Evolutionary conservation across 2,797 vertebrate genomes (phyloP).

Genomic region (Myotis myotis): DNA sequence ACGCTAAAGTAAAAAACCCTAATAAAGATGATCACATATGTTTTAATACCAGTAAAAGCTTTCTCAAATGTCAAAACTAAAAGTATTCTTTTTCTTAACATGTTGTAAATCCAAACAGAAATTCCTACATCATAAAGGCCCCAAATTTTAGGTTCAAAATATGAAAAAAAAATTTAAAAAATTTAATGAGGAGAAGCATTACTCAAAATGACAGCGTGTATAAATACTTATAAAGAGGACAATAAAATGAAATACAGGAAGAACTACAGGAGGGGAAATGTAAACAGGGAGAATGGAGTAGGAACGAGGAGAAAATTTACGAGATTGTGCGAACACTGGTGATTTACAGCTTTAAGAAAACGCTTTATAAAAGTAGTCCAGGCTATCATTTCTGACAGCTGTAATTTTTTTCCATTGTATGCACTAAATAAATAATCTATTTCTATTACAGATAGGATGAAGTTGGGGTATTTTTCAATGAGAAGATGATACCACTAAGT

Average conservation of each 20-base stretch:
- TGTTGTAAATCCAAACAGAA: slow-evolving; percentile 32
- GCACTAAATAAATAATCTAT: slow-evolving; percentile 51
- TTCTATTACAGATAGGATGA: slow-evolving; percentile 45
- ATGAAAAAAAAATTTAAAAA: not conserved
- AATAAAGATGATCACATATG: not conserved
- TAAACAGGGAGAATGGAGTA: slow-evolving; percentile 23
- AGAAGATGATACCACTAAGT: not conserved
- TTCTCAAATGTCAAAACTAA: not conserved
- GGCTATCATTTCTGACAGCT: slow-evolving; percentile 60
- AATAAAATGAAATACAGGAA: slow-evolving; percentile 46
- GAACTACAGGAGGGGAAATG: not conserved
- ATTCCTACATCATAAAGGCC: not conserved
- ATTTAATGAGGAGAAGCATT: slow-evolving; percentile 53
- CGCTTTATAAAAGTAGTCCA: slow-evolving; percentile 37
- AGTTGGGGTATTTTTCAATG: slow-evolving; percentile 34
- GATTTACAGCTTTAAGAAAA: slow-evolving; percentile 58
- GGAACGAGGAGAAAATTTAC: slow-evolving; percentile 30
- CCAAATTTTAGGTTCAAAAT: slow-evolving; percentile 26
- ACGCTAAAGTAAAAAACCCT: slow-evolving; percentile 39
- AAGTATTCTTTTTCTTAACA: not conserved
- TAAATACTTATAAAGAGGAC: slow-evolving; percentile 16
- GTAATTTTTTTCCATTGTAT: slow-evolving; percentile 55
- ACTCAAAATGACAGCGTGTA: slow-evolving; percentile 47
- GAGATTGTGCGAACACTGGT: not conserved
- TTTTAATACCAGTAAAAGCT: slow-evolving; percentile 16